Conservation (phyloP, 2,888 invertebrate genomes). For the Platerodrilus igneus region DNA sequence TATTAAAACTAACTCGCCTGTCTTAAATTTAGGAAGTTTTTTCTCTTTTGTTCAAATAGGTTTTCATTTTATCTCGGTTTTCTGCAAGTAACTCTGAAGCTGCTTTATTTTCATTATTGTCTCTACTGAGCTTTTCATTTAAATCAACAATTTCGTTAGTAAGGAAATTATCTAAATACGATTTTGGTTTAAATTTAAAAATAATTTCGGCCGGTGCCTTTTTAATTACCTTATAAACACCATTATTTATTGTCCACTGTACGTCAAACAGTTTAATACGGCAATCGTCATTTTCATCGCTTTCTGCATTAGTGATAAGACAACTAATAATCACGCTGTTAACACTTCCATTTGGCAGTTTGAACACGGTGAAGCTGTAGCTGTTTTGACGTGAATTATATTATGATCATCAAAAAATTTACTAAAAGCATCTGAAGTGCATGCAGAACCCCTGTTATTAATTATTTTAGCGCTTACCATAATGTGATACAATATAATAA, state of each 20-base stretch:
- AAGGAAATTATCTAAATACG: neutral
- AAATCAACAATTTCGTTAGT: neutral
- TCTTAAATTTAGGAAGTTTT: neutral
- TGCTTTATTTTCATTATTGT: neutral
- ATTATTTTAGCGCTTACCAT: conserved; percentile 16
- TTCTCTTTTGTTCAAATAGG: neutral
- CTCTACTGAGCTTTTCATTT: neutral
- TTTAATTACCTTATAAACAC: neutral
- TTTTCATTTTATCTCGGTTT: neutral
- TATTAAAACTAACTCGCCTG: conserved; percentile 3
- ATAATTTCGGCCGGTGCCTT: conserved; percentile 1
- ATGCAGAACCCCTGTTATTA: conserved; percentile 17
- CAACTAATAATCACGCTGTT: too few relatives aligned
- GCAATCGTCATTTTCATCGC: too few relatives aligned
- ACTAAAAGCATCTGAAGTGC: conserved; percentile 11
- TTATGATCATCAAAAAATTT: conserved; percentile 10
- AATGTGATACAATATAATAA: conserved; percentile 10
- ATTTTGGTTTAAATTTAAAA: neutral
- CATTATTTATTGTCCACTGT: conserved; percentile 6
- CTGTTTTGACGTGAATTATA: conserved; percentile 19
- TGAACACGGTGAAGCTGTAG: conserved; percentile 17
- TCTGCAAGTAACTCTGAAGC: neutral
- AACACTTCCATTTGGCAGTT: conserved; percentile 19
- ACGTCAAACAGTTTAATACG: neutral
- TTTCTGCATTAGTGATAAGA: too few relatives aligned